A percentile compares a stretch with the other conserved stretches of the same genome.
phyloP scores from a whole-genome alignment of 1,140 invertebrate species.

The Drosophila repletoides region DNA sequence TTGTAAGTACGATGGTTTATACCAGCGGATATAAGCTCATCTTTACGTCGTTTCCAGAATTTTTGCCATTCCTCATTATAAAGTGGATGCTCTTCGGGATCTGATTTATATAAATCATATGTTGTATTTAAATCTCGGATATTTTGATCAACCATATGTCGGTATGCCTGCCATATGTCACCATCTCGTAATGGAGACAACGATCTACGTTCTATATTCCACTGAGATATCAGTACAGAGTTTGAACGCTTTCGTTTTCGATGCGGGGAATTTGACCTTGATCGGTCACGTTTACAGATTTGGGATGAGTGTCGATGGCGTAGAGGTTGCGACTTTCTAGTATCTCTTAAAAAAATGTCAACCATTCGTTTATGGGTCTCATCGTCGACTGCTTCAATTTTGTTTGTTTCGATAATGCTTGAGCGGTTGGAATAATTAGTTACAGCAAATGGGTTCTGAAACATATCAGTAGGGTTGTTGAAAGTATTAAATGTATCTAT shows the following conservation, averaged over 20 bases:
- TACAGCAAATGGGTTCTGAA: neutral
- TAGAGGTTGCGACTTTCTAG: constrained; percentile 7
- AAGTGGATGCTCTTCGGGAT: constrained; percentile 91
- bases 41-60: constrained; percentile 85
- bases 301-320: constrained; percentile 8
- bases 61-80: constrained; percentile 93
- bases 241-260: constrained; percentile 21
- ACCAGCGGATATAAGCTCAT: constrained; percentile 82
- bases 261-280: constrained; percentile 34
- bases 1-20: constrained; percentile 89
- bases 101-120: constrained; percentile 75
- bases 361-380: constrained; percentile 70
- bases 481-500: neutral
- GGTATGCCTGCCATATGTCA: constrained; percentile 71
- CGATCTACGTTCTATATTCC: constrained; percentile 57
- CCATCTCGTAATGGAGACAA: constrained; percentile 62
- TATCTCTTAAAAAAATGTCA: constrained; percentile 62
- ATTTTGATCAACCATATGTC: constrained; percentile 67
- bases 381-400: constrained; percentile 50
- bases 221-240: constrained; percentile 13
- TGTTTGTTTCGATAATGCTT: neutral
- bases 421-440: constrained; percentile 2
- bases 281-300: constrained; percentile 37
- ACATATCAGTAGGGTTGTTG: neutral
- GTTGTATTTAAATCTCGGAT: constrained; percentile 56